Evolutionary conservation across 53 echinoderm and acorn worm species (phyloP).

Genomic region (Antedon mediterranea): DNA sequence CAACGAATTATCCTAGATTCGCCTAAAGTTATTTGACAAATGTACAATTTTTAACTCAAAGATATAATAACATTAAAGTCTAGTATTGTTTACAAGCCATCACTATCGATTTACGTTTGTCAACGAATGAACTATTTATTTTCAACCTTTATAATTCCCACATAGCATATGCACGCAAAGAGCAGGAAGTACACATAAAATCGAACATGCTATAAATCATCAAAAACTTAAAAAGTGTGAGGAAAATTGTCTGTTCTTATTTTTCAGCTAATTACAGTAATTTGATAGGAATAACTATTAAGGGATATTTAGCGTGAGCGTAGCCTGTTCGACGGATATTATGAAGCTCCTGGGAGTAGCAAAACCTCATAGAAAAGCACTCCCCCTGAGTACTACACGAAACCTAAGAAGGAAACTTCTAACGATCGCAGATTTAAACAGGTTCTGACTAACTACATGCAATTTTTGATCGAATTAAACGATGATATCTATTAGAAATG

Average conservation of each 20-base stretch:
- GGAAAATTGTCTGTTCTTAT: neutral
- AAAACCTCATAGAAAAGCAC: neutral
- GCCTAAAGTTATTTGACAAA: too few species aligned
- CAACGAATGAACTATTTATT: too few species aligned
- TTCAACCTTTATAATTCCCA: too few species aligned
- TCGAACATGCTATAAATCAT: neutral
- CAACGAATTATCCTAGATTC: too few species aligned
- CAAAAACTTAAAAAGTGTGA: neutral
- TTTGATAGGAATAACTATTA: neutral
- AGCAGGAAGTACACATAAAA: neutral
- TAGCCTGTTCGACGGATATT: neutral
- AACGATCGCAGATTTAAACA: too few species aligned
- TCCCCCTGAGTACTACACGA: neutral
- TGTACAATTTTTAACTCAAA: too few species aligned
- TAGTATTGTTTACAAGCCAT: too few species aligned
- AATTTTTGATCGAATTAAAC: too few species aligned
- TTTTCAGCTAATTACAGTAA: neutral
- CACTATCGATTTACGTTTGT: too few species aligned
- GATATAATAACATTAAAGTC: too few species aligned
- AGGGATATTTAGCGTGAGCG: neutral
- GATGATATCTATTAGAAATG: too few species aligned
- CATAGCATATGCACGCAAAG: too few species aligned
- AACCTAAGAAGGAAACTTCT: neutral
- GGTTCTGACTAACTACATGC: neutral
- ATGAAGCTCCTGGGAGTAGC: neutral